Conservation (phyloP, 2,797 vertebrate genomes). For the Poliocrania exsul region DNA sequence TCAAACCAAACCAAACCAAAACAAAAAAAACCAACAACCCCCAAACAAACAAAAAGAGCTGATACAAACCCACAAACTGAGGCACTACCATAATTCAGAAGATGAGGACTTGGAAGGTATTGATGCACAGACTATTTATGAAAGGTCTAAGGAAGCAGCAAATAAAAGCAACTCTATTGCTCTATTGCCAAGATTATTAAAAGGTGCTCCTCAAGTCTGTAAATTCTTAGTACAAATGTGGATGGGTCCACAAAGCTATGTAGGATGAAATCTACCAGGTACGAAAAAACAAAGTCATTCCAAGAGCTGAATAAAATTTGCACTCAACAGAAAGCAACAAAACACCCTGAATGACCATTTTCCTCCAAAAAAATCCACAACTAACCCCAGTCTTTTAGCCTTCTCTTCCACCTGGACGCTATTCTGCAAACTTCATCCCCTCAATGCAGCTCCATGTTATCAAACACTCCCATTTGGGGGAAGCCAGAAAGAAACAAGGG, state of each 20-base stretch:
- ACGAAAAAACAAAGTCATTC: neutral
- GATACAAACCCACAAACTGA: neutral
- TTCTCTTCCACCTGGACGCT: neutral
- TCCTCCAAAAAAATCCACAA: fast-evolving
- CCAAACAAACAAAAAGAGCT: neutral
- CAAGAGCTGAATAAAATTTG: neutral
- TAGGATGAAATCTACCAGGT: neutral
- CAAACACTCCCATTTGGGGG: fast-evolving
- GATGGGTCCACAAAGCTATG: neutral
- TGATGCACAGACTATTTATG: neutral
- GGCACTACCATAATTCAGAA: neutral
- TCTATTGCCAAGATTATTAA: neutral
- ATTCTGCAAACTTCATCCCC: neutral
- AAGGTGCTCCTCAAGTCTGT: neutral
- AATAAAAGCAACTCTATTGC: neutral
- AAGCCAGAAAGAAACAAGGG: neutral
- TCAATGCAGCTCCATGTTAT: neutral
- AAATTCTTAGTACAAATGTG: neutral
- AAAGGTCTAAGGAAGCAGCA: neutral
- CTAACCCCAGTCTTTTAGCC: neutral
- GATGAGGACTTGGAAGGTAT: neutral
- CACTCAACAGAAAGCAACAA: neutral
- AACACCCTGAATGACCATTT: neutral
- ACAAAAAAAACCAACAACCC: too few relatives aligned
- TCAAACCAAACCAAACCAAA: too few relatives aligned